Conservation (phyloP, 1,140 invertebrate genomes). For the Neodiprion virginianus region DNA sequence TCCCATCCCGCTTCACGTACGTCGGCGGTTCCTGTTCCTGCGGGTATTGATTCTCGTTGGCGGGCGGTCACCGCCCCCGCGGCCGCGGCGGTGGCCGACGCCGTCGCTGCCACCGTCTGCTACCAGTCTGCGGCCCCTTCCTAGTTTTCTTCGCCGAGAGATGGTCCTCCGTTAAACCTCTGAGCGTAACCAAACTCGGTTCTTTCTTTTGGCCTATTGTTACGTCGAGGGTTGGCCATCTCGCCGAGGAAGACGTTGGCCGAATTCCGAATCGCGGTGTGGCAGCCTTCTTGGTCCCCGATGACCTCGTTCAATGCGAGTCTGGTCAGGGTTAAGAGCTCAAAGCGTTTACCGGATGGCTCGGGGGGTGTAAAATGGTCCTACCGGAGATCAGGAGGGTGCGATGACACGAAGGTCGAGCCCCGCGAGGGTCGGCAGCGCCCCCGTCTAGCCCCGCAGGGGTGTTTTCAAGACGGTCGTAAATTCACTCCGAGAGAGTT, state of each 20-base stretch:
- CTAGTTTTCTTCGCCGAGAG: slow-evolving; percentile 12
- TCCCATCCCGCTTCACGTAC: slow-evolving; percentile 39
- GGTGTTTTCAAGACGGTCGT: not conserved
- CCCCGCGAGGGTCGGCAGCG: not conserved
- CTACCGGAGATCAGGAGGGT: not conserved
- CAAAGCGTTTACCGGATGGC: not conserved
- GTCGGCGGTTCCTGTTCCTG: slow-evolving; percentile 61
- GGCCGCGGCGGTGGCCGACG: slow-evolving; percentile 47
- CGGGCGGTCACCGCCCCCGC: slow-evolving; percentile 61
- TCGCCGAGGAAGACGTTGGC: no score
- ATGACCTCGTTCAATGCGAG: not conserved
- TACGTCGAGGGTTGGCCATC: no score
- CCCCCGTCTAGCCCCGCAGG: not conserved
- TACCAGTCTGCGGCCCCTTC: slow-evolving; percentile 56
- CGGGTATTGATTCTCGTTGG: slow-evolving; percentile 64
- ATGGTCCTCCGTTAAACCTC: not conserved
- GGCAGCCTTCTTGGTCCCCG: no score
- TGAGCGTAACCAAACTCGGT: no score
- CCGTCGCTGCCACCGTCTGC: slow-evolving; percentile 58
- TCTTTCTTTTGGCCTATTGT: no score
- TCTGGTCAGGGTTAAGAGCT: not conserved
- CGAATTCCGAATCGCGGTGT: no score
- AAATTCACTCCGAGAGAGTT: not conserved
- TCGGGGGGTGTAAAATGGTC: not conserved
- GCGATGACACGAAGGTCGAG: slow-evolving; percentile 4